Base-by-base conservation (phyloP, 2,888 invertebrate species). In the Acleris emargana region DNA sequence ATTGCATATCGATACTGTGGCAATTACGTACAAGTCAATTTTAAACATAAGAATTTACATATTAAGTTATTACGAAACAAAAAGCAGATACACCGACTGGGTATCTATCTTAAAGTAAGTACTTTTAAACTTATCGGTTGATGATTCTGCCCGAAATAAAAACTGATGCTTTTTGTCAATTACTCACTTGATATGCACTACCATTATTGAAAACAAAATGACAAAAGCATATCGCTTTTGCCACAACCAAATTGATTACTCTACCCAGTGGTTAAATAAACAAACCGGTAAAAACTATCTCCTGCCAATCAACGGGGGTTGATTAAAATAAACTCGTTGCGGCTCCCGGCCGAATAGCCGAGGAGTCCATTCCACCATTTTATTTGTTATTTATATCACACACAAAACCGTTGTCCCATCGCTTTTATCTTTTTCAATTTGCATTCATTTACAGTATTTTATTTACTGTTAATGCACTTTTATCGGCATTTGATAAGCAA, bases 281-380 rank as follows among this genome's bases (percentile, higher is more conserved):
- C 49, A 54, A 59, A 61, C 32, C 53, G 47, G 22, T 50, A 42
- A 53, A 70, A 68, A 64, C 69, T 68, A 71, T 70, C 63, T 51
- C 54, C 64, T 47, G 63, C 67, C 72, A 72, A 73, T 73, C 73
- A 73, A 71, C 69, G 55, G 16, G 57, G 62, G 67, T 62, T 72
- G 59, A 64, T 64, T 70, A 71, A 73, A 75, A 72, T 68, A 69
- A 70, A 74, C 70, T 60, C 67, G 68, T 59, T 50, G 58, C 62
- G 38, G 61, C 57, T 52, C 62, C 59, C 58, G 43, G 50, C 32
- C 49, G 22, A 43, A 55, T 43, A n/a, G 32, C 47, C 25, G 54
- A 45, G 9, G 43, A 22, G 25, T 52, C 17, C 52, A 47, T 55
- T 55, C 22, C 55, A 25, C 43, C 20, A 47, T 53, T 22, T 53